Conservation (phyloP, 2,113 vertebrate genomes). For the Accipiter cooperii region DNA sequence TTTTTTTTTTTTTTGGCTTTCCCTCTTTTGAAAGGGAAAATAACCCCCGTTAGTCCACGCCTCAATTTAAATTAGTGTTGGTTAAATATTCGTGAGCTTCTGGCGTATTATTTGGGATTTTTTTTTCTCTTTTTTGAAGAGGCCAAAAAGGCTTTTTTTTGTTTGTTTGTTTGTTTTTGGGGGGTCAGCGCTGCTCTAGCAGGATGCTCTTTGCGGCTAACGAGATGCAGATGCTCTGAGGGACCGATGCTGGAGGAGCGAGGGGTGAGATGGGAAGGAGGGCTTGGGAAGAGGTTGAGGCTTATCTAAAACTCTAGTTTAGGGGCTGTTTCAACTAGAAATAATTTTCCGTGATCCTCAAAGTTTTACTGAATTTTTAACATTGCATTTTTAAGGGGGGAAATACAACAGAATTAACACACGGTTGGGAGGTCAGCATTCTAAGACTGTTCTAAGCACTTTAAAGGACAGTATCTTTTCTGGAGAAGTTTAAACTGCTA, state of each 20-base stretch:
- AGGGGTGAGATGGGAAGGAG: background rate
- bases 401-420: background rate
- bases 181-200: background rate
- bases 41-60: background rate
- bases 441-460: background rate
- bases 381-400: background rate
- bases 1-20: background rate
- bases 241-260: background rate
- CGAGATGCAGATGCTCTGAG: background rate
- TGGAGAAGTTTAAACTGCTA: background rate
- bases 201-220: background rate
- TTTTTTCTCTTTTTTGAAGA: background rate
- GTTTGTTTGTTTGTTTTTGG: too few relatives aligned
- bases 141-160: background rate
- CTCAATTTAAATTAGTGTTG: background rate
- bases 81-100: background rate
- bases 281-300: background rate
- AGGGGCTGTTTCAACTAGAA: background rate
- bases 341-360: background rate
- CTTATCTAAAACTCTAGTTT: background rate
- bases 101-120: background rate
- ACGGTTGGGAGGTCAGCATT: fast-evolving
- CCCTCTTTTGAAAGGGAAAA: background rate
- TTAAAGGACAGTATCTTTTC: background rate
- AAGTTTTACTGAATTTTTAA: background rate